Evolutionary conservation across 2,113 vertebrate species (phyloP).

Genomic region (Riparia riparia): DNA sequence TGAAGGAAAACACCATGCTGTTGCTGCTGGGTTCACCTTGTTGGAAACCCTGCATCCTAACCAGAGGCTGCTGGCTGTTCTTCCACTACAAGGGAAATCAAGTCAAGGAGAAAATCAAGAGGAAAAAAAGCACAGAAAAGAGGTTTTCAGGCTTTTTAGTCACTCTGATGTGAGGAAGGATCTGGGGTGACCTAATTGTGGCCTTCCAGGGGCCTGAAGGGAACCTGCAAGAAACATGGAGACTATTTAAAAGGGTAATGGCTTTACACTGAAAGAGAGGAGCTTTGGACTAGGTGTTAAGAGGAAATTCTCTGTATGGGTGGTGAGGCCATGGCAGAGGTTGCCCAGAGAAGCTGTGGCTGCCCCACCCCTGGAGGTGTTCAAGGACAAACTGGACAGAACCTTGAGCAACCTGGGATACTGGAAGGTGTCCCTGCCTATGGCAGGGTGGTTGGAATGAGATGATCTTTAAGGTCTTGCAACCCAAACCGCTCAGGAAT

Average conservation of each 20-base stretch:
- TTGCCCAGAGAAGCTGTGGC: background rate
- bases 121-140: background rate
- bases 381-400: background rate
- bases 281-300: background rate
- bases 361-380: background rate
- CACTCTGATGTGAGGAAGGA: background rate
- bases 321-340: background rate
- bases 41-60: background rate
- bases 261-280: background rate
- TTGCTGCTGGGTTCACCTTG: background rate
- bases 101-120: background rate
- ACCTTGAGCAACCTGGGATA: background rate
- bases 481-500: background rate
- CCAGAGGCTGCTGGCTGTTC: background rate
- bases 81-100: background rate
- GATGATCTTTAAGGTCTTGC: background rate
- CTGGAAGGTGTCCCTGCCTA: background rate
- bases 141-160: background rate
- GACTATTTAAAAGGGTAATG: background rate
- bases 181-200: background rate
- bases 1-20: fast-evolving
- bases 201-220: background rate
- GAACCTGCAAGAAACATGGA: background rate
- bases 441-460: background rate
- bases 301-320: background rate